Conservation (phyloP, 1,140 invertebrate species). For the Solenopsis fugax region DNA sequence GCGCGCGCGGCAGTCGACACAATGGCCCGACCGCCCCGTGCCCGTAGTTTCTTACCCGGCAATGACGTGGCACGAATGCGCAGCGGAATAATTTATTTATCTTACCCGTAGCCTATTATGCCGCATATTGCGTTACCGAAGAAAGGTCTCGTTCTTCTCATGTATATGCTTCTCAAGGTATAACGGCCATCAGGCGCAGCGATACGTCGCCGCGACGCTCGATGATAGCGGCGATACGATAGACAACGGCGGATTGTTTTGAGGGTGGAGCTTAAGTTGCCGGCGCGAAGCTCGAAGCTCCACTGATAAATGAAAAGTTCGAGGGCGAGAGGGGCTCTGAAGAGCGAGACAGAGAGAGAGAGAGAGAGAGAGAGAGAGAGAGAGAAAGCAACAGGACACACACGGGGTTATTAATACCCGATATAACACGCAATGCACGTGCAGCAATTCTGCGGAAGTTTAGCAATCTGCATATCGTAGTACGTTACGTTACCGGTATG, state of each 20-base stretch:
- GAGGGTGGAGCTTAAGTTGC: not conserved
- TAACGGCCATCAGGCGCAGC: no score
- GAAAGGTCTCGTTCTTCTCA: conserved; percentile 50
- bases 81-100: conserved; percentile 52
- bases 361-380: no score
- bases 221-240: not conserved
- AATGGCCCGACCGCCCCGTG: not conserved
- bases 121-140: conserved; percentile 8
- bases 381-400: conserved; percentile 26
- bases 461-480: conserved; percentile 61
- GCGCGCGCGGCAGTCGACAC: not conserved
- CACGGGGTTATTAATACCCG: conserved; percentile 60
- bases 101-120: conserved; percentile 18
- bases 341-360: no score
- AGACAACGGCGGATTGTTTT: conserved; percentile 23
- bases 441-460: conserved; percentile 60
- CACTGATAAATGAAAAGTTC: conserved; percentile 37
- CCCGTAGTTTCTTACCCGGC: conserved; percentile 17
- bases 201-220: not conserved
- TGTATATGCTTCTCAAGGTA: not conserved
- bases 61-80: conserved; percentile 20
- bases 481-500: conserved; percentile 39
- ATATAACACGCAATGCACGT: conserved; percentile 69
- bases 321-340: conserved; percentile 10
- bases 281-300: not conserved